Percentiles rank a stretch among this genome's conserved stretches.
phyloP scores from a whole-genome alignment of 2,797 vertebrate genomes.

The Muraenolepis orangiensis region DNA sequence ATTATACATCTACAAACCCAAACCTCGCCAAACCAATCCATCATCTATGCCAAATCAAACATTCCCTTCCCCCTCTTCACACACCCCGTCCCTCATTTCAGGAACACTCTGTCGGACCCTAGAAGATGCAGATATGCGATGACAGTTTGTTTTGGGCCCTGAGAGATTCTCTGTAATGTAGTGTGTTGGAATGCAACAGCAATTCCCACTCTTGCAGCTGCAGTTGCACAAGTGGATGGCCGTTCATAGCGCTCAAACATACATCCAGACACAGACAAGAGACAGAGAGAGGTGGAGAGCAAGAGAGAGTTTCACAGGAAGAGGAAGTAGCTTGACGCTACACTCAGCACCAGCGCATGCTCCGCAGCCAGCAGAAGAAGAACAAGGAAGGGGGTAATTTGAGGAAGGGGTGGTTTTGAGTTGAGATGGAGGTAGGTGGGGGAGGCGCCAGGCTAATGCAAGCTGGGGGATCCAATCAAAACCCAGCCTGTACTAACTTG shows the following conservation, averaged over 20 bases:
- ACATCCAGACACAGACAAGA: not conserved
- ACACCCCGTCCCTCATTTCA: not conserved
- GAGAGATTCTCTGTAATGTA: not conserved
- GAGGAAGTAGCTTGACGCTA: constrained; percentile 45
- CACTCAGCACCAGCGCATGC: constrained; percentile 71
- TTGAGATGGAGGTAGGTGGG: constrained; percentile 22
- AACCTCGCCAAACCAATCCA: not conserved
- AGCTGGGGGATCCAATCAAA: constrained; percentile 50
- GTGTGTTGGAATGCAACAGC: not conserved
- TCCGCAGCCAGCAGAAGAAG: constrained; percentile 44
- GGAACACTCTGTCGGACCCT: not conserved
- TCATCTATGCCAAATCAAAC: not conserved
- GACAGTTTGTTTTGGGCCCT: not conserved
- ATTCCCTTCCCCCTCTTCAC: not conserved
- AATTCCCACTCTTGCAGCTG: not conserved
- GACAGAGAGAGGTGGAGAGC: not conserved
- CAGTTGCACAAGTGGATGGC: not conserved
- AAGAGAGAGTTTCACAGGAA: constrained; percentile 20
- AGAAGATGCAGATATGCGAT: not conserved
- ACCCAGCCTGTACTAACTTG: constrained; percentile 81
- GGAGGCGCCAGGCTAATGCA: constrained; percentile 60
- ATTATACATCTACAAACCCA: not conserved
- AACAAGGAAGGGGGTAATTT: constrained; percentile 1
- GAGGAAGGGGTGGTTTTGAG: constrained; percentile 27
- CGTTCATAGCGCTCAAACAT: not conserved